Base-by-base conservation (phyloP, 2,797 vertebrate genomes). In the Microchirus variegatus region DNA sequence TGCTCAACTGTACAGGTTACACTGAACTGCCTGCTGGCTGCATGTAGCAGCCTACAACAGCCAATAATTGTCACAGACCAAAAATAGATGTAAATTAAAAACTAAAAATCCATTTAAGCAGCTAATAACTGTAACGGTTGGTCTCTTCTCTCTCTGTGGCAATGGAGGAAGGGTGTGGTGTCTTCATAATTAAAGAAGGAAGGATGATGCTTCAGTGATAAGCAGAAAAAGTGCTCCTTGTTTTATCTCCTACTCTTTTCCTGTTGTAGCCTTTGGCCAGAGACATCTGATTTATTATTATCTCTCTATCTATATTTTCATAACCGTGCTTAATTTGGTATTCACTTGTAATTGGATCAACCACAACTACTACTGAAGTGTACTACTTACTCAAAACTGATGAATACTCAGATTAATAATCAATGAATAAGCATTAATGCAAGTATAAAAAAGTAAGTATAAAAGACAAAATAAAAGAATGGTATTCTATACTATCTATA, bases 151-250 rank as follows among this genome's bases (percentile, higher is more conserved):
- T 17, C 54, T 36, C 17, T 19, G 35, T 5, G 36, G 2, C 0
- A 1, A 2, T 1, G 53, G 37, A 81, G 84, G 84, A 84, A 88
- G 85, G 87, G 84, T 56, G 86, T 53, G 60, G 63, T 17, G 26
- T 44, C 0, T 0, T 53, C 18, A 60, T 45, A 15, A 48, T 57
- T 53, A 18, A 14, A 59, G 50, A 35, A 59, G 73, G 55, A 85
- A 80, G 61, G 55, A 19, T 14, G 41, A 77, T 67, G 22, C 12
- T 53, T 31, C 10, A 9, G 13, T 52, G 59, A 74, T 69, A 75
- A 73, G 41, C 22, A 22, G 47, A 68, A 0, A 15, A 19, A 45
- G 45, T 9, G 15, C 9, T 40, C 0, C 5, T 5, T 16, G n/a
- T n/a, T 9, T 40, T 37, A 22, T 36, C 3, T 16, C 36, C 2